A percentile compares a stretch with the other conserved stretches of the same genome.
Evolutionary conservation across 2,797 vertebrate species (phyloP).

Genomic region (Podargus strigoides): DNA sequence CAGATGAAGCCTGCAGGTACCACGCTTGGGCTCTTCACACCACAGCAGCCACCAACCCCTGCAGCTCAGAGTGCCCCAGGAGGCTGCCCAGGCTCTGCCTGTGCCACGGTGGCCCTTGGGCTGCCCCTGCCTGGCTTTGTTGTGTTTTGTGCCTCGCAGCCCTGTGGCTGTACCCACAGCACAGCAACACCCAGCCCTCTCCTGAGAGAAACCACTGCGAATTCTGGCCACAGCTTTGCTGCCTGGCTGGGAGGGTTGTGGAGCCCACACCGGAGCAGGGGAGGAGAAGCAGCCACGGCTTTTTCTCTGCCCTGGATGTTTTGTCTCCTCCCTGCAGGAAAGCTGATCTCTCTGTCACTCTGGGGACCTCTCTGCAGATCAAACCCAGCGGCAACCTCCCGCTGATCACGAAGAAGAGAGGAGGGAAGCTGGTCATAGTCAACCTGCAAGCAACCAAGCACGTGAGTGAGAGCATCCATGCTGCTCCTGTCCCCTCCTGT

Average conservation of each 20-base stretch:
- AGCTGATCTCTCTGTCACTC: conserved; percentile 88
- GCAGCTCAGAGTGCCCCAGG: conserved; percentile 66
- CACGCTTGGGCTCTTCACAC: accelerated
- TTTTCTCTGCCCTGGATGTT: neutral
- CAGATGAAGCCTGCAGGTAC: conserved; percentile 91
- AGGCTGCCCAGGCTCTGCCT: neutral
- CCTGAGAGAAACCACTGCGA: neutral
- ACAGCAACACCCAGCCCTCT: neutral
- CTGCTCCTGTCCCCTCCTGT: accelerated
- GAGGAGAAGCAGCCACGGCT: neutral
- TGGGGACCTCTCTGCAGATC: conserved; percentile 96
- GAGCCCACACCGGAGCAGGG: neutral
- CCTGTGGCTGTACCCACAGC: neutral
- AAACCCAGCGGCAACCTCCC: conserved; percentile 95
- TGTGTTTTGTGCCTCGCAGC: neutral
- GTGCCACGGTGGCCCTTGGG: accelerated
- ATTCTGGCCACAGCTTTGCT: neutral
- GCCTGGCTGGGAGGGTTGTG: neutral
- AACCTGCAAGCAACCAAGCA: conserved; percentile 96
- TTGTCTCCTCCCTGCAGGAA: conserved; percentile 72
- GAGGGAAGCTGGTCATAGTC: conserved; percentile 89
- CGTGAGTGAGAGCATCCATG: conserved; percentile 67
- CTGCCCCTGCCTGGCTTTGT: neutral
- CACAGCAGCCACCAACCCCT: conserved; percentile 48
- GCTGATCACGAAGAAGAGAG: conserved; percentile 90